phyloP scores from a whole-genome alignment of 2,797 vertebrate genomes.

The Agapornis canus region DNA sequence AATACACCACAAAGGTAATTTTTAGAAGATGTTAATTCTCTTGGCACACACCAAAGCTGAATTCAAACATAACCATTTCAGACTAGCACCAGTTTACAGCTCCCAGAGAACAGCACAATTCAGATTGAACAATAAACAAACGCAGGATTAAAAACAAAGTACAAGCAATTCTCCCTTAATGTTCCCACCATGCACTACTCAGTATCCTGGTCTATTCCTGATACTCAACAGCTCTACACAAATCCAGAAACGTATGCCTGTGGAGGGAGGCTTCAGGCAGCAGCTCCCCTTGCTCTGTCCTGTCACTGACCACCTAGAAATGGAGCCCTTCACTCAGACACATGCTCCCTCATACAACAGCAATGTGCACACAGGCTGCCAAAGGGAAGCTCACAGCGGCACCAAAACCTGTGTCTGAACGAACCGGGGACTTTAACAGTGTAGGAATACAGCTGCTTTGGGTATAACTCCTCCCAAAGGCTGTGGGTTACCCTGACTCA shows the following conservation, averaged over 20 bases:
- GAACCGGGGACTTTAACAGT: not conserved
- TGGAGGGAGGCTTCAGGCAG: not conserved
- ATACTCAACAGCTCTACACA: not conserved
- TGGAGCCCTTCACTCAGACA: not conserved
- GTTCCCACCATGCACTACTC: accelerated
- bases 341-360: accelerated
- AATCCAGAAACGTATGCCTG: not conserved
- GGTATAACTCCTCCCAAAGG: not conserved
- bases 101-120: not conserved
- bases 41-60: not conserved
- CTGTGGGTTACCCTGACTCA: too few relatives aligned
- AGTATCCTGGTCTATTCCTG: not conserved
- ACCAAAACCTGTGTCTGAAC: accelerated
- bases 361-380: not conserved
- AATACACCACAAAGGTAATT: not conserved
- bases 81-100: not conserved
- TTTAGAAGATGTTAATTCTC: not conserved
- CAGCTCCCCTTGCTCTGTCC: not conserved
- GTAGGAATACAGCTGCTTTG: not conserved
- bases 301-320: accelerated
- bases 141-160: not conserved
- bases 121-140: not conserved
- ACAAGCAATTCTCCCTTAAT: not conserved
- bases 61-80: not conserved
- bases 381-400: not conserved